Evolutionary conservation across 2,888 invertebrate genomes (phyloP).

Genomic region (Pristionchus mayeri): DNA sequence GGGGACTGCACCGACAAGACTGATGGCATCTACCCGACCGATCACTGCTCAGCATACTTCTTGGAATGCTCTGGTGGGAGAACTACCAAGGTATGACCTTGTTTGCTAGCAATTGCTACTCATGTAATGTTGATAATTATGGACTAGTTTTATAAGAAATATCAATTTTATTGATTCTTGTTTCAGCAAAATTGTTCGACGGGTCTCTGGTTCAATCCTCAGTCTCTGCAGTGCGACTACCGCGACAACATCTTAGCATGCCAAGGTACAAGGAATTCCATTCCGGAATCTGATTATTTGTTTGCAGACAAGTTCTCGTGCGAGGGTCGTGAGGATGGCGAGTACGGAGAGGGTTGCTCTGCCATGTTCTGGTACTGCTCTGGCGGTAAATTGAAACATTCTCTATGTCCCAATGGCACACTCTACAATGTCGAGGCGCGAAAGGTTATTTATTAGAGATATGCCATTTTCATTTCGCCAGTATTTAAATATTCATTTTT

Average conservation of each 20-base stretch:
- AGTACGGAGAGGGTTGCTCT: slow-evolving; percentile 57
- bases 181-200: slow-evolving; percentile 43
- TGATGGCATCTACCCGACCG: slow-evolving; percentile 42
- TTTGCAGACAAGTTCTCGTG: slow-evolving; percentile 33
- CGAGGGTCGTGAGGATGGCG: slow-evolving; percentile 49
- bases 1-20: slow-evolving; percentile 43
- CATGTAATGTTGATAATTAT: neutral
- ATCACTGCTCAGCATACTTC: slow-evolving; percentile 20
- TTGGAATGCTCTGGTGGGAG: neutral
- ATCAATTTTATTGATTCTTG: neutral
- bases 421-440: slow-evolving; percentile 50
- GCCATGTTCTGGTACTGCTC: slow-evolving; percentile 53
- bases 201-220: slow-evolving; percentile 51
- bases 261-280: neutral
- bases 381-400: slow-evolving; percentile 49
- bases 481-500: neutral
- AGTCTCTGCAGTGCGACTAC: slow-evolving; percentile 46
- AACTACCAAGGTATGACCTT: neutral
- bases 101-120: neutral
- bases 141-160: too few relatives aligned
- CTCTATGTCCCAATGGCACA: slow-evolving; percentile 51
- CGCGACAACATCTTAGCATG: slow-evolving; percentile 47
- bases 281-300: neutral
- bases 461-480: neutral
- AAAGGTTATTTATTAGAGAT: neutral